Evolutionary conservation across 2,113 vertebrate species (phyloP).

Genomic region (Psittacula cyanocephala): DNA sequence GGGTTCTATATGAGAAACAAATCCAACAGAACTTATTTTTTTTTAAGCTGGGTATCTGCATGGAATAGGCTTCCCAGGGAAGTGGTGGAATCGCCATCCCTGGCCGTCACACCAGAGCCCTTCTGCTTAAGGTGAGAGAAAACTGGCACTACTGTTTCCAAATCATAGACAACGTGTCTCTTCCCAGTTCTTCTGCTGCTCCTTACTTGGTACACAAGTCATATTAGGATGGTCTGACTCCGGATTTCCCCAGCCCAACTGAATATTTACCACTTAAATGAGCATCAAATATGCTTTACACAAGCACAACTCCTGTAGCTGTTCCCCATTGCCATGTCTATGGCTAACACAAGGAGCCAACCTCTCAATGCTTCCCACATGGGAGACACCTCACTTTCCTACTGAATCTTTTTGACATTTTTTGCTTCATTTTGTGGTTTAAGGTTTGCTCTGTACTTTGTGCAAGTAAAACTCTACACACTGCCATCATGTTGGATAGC

Average conservation of each 20-base stretch:
- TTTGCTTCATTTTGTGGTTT: neutral
- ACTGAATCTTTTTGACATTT: neutral
- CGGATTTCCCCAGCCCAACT: neutral
- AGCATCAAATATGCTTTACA: rapidly evolving
- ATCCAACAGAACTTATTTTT: neutral
- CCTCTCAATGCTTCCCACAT: rapidly evolving
- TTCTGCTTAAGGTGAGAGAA: neutral
- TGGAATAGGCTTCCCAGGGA: neutral
- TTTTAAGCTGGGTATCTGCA: neutral
- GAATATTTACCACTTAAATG: too few relatives aligned
- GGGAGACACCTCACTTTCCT: neutral
- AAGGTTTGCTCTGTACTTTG: neutral
- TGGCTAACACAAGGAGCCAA: too few relatives aligned
- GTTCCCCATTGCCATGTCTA: rapidly evolving
- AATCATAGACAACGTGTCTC: rapidly evolving
- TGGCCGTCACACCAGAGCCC: neutral
- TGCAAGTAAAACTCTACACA: neutral
- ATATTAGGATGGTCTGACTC: rapidly evolving
- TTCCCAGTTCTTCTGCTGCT: neutral
- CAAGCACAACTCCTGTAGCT: too few relatives aligned
- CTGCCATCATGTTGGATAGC: rapidly evolving
- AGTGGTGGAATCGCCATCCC: neutral
- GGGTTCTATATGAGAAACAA: neutral
- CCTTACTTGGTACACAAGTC: neutral
- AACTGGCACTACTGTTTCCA: rapidly evolving